A percentile compares a stretch with the other conserved stretches of the same genome.
These are phyloP conservation scores for Leptinotarsa juncta DNA, from an alignment of 2,888 invertebrate genomes.

Conservation along the genomic window DNA sequence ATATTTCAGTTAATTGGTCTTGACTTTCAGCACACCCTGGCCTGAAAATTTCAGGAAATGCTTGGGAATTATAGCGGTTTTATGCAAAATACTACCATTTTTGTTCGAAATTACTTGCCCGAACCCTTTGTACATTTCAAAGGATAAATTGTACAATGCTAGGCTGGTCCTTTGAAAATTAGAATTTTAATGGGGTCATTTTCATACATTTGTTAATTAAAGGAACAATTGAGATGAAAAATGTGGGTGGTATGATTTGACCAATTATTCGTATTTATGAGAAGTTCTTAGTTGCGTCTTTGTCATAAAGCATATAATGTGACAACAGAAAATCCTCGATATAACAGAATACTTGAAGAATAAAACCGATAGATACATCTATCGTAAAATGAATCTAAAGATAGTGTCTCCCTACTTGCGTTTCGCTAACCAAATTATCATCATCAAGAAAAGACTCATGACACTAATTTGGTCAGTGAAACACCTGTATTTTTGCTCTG, in stretches of 20 bases:
- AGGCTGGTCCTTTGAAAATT: conserved; percentile 44
- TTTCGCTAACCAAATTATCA: too few relatives aligned
- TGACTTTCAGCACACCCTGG: conserved; percentile 56
- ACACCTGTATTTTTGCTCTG: too few relatives aligned
- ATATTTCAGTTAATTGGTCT: conserved; percentile 66
- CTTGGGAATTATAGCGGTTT: conserved; percentile 59
- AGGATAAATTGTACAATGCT: conserved; percentile 52
- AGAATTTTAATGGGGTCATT: conserved; percentile 45
- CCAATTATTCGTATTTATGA: neutral
- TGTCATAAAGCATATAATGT: neutral
- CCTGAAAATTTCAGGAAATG: conserved; percentile 59
- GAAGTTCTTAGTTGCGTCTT: neutral
- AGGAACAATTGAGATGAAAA: conserved; percentile 40
- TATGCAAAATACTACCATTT: conserved; percentile 59
- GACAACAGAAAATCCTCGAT: neutral
- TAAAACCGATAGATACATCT: too few relatives aligned
- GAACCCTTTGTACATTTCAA: conserved; percentile 51
- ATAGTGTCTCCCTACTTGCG: too few relatives aligned
- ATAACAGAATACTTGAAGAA: neutral
- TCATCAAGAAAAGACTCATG: too few relatives aligned
- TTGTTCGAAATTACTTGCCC: conserved; percentile 56
- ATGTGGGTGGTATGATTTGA: conserved; percentile 23
- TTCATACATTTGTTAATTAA: conserved; percentile 47
- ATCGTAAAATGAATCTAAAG: too few relatives aligned
- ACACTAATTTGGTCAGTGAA: too few relatives aligned